Conservation (phyloP, 2,888 invertebrate genomes). For the Argynnis bischoffii region DNA sequence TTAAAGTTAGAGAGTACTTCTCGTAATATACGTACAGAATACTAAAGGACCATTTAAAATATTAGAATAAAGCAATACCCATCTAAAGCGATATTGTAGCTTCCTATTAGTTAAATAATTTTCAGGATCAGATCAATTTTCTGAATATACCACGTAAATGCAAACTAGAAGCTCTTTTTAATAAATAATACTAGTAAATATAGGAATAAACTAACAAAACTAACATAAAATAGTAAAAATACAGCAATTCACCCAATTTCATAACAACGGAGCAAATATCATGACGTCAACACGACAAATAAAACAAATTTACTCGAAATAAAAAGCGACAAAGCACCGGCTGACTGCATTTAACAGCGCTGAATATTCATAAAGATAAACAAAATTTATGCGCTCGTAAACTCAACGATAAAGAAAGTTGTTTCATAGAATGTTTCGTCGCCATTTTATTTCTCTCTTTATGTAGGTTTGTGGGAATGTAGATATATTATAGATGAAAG, state of each 20-base stretch:
- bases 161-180: too few species aligned
- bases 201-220: background rate
- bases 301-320: constrained; percentile 37
- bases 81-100: too few species aligned
- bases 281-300: constrained; percentile 38
- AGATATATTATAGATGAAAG: constrained; percentile 6
- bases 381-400: constrained; percentile 71
- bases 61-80: too few species aligned
- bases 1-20: too few species aligned
- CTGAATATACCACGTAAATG: too few species aligned
- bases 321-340: constrained; percentile 37
- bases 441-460: constrained; percentile 31
- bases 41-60: too few species aligned
- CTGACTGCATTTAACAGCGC: constrained; percentile 44
- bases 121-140: too few species aligned
- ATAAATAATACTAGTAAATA: too few species aligned
- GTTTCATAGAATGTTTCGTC: constrained; percentile 47
- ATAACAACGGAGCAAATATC: constrained; percentile 1
- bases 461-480: constrained; percentile 30
- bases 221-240: background rate
- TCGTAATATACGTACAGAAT: too few species aligned
- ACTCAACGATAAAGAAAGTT: constrained; percentile 62
- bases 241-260: constrained; percentile 7
- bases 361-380: constrained; percentile 78
- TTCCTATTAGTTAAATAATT: too few species aligned